Base-by-base conservation (phyloP, 1,140 invertebrate species). In the Zaprionus ornatus region DNA sequence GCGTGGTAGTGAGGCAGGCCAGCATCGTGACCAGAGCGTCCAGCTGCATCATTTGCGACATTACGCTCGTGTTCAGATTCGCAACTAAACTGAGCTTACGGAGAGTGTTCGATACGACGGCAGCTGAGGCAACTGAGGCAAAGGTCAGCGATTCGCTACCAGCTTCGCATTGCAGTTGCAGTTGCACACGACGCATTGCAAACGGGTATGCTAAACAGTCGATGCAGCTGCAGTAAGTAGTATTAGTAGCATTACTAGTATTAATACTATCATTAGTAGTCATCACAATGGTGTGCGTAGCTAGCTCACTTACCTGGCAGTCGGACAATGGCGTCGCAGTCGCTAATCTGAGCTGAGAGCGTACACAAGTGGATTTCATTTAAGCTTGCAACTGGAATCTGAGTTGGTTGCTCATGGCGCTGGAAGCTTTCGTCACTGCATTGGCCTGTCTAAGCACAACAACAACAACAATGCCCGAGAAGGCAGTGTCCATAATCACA, bases 1-100 rank as follows among this genome's bases (percentile, higher is more conserved):
- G 78, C 17, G 85, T 88, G 21, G 81, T 84, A n/a, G 74, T 76
- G 0, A 88, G 75, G 56, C 85, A 88, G n/a, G 85, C 81, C 85
- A 88, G 45, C 69, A 87, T 82, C 23, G 87, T 88, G 59, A 88
- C 85, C 78, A 88, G 12, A n/a, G 85, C 69, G 15, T 88, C 85
- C 57, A 88, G 57, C 54, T 88, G 85, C 35, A 88, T 55, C 48
- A 79, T 75, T 77, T 80, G 77, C 64, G 83, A 80, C 83, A 76
- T 72, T 19, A 25, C 21, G 45, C 32, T 21, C 35, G 54, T 35
- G 60, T 72, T 76, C 25, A 48, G 50, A 52, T 50, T 52, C 27
- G 9, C 29, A 23, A 19, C 32, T 54, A 62, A 21, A 86, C 85
- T 55, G 55, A 65, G 35, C 29, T 21, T 1, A 3, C 2, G 12